These are phyloP conservation scores for Lysandra bellargus DNA, from an alignment of 2,888 invertebrate species.

Conservation along the genomic window DNA sequence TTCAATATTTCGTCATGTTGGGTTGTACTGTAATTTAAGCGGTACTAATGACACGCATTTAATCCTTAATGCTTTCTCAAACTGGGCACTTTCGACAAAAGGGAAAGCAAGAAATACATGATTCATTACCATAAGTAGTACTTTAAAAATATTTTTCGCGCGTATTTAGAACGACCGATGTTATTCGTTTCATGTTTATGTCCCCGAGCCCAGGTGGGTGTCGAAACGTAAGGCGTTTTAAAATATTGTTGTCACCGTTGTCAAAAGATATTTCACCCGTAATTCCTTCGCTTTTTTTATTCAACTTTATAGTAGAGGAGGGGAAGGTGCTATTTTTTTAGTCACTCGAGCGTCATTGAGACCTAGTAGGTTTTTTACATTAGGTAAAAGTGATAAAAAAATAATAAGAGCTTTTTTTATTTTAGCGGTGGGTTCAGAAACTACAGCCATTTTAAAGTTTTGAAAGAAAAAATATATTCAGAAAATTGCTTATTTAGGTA, in stretches of 20 bases:
- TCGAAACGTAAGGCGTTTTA: conserved; percentile 37
- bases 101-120: not conserved
- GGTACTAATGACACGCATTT: not conserved
- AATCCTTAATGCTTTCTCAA: not conserved
- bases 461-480: too few relatives aligned
- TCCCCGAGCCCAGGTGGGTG: conserved; percentile 42
- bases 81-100: not conserved
- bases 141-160: conserved; percentile 1
- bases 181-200: conserved; percentile 21
- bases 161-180: not conserved
- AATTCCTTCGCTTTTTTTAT: conserved; percentile 58
- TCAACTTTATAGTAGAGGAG: conserved; percentile 39
- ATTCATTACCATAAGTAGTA: not conserved
- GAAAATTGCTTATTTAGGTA: too few relatives aligned
- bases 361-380: too few relatives aligned
- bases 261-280: conserved; percentile 66
- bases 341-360: too few relatives aligned
- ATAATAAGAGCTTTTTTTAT: too few relatives aligned
- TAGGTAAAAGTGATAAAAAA: too few relatives aligned
- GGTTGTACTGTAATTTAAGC: not conserved
- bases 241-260: conserved; percentile 45
- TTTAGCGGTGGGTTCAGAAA: too few relatives aligned
- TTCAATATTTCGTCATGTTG: not conserved
- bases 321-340: too few relatives aligned
- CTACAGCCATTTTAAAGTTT: too few relatives aligned